phyloP scores from a whole-genome alignment of 2,888 invertebrate genomes.

The Eugnorisma glareosa region DNA sequence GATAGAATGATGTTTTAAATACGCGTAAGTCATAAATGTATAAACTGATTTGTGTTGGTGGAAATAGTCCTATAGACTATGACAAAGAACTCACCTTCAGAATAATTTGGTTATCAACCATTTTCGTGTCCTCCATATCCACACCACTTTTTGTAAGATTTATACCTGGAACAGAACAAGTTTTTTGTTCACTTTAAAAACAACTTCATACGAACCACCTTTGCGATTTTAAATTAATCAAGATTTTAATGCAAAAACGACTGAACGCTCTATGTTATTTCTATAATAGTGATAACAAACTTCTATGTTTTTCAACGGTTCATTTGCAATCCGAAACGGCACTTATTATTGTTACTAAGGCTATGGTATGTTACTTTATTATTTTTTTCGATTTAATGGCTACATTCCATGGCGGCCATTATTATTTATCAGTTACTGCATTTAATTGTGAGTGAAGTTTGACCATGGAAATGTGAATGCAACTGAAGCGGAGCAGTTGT shows the following conservation, averaged over 20 bases:
- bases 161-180: slow-evolving; percentile 83
- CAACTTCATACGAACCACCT: slow-evolving; percentile 23
- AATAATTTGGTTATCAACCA: slow-evolving; percentile 83
- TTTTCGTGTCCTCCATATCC: slow-evolving; percentile 82
- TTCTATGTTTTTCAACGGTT: slow-evolving; percentile 58
- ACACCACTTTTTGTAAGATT: slow-evolving; percentile 87
- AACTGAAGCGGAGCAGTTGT: slow-evolving; percentile 14
- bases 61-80: not conserved
- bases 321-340: slow-evolving; percentile 52
- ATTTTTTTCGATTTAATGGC: slow-evolving; percentile 15
- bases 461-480: not conserved
- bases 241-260: slow-evolving; percentile 43
- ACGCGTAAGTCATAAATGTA: not conserved
- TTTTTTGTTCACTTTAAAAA: slow-evolving; percentile 51
- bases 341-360: slow-evolving; percentile 45
- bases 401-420: slow-evolving; percentile 19
- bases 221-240: slow-evolving; percentile 45
- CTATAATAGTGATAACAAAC: slow-evolving; percentile 38
- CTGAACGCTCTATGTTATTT: slow-evolving; percentile 27
- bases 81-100: slow-evolving; percentile 81
- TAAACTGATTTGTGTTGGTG: not conserved
- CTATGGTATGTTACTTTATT: slow-evolving; percentile 6
- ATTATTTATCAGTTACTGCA: slow-evolving; percentile 9
- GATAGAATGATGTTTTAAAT: not conserved
- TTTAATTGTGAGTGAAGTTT: slow-evolving; percentile 24